These are phyloP conservation scores for Brienomyrus brachyistius DNA, from an alignment of 2,113 vertebrate species.

Conservation along the genomic window DNA sequence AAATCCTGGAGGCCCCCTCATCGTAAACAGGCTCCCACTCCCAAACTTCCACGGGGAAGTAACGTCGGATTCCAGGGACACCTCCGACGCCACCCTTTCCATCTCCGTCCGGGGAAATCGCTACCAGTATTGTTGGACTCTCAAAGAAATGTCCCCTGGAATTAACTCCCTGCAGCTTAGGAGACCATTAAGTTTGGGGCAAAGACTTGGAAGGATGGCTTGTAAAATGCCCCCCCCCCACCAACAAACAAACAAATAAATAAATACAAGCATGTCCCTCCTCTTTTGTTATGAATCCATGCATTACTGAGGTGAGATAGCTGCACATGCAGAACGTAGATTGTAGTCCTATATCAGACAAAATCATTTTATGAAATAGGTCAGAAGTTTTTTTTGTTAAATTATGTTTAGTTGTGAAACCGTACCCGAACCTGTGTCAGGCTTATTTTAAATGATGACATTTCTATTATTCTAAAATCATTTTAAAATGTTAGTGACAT, in stretches of 20 bases:
- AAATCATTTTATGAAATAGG: not conserved
- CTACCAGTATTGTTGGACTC: not conserved
- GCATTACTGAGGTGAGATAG: not conserved
- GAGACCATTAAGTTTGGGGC: not conserved
- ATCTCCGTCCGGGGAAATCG: not conserved
- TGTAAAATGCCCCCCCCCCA: not conserved
- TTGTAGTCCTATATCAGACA: not conserved
- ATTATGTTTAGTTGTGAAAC: not conserved
- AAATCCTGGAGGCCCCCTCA: conserved; percentile 50
- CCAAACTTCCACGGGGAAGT: conserved; percentile 23
- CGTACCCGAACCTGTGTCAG: too few species aligned
- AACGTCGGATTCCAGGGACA: not conserved
- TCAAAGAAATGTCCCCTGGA: not conserved
- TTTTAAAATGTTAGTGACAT: not conserved
- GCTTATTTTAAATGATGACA: not conserved
- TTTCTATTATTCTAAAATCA: not conserved
- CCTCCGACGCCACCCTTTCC: not conserved
- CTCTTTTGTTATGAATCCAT: not conserved
- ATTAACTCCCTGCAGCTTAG: not conserved
- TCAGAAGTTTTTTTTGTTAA: not conserved
- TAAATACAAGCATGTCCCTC: not conserved
- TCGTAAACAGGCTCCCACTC: conserved; percentile 33
- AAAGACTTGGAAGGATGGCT: not conserved
- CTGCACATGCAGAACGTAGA: not conserved
- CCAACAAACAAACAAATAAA: not conserved